Conservation (phyloP, 2,113 vertebrate genomes). For the Nanorana parkeri region DNA sequence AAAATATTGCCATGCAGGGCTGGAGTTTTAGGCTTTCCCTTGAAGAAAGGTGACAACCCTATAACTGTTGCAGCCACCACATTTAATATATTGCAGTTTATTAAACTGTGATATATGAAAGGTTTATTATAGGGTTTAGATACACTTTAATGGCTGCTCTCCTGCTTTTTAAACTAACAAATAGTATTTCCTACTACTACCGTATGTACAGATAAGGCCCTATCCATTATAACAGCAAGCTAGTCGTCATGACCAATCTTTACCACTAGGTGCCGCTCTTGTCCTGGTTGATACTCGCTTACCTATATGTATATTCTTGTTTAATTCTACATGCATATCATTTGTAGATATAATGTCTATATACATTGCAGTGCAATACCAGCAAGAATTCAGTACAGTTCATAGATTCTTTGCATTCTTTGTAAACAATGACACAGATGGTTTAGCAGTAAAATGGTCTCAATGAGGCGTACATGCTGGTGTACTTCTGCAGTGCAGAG, state of each 20-base stretch:
- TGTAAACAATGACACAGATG: conserved; percentile 54
- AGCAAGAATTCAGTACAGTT: conserved; percentile 6
- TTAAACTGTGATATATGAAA: too few relatives aligned
- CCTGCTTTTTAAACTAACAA: too few relatives aligned
- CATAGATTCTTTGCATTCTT: conserved; percentile 44
- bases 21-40: too few relatives aligned
- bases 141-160: too few relatives aligned
- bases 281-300: background rate
- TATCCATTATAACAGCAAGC: too few relatives aligned
- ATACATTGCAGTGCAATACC: background rate
- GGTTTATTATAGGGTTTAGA: too few relatives aligned
- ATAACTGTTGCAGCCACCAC: too few relatives aligned
- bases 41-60: too few relatives aligned
- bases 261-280: conserved; percentile 28
- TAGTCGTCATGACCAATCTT: background rate
- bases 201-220: too few relatives aligned
- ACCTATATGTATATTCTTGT: background rate
- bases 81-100: too few relatives aligned
- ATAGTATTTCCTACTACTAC: too few relatives aligned
- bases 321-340: background rate
- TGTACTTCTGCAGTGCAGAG: background rate
- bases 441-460: conserved; percentile 48
- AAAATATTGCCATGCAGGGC: too few relatives aligned
- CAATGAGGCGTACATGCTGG: conserved; percentile 45
- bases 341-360: background rate